Evolutionary conservation across 2,797 vertebrate genomes (phyloP).

Genomic region (Girardinus metallicus): DNA sequence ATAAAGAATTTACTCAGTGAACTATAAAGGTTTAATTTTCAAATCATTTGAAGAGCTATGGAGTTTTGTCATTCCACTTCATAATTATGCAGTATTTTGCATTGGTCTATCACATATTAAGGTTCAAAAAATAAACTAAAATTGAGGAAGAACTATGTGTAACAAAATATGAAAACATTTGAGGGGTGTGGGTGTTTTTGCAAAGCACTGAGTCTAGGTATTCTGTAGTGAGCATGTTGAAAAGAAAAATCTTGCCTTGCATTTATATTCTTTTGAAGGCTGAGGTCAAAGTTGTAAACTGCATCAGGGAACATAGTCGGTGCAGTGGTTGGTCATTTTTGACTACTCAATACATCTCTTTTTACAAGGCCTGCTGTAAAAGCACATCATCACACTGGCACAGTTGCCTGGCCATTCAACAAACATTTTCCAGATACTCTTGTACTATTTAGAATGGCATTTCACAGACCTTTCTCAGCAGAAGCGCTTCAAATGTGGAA

Average conservation of each 20-base stretch:
- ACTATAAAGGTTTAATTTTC: not conserved
- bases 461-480: constrained; percentile 42
- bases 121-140: not conserved
- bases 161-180: not conserved
- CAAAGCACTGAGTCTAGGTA: not conserved
- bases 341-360: constrained; percentile 16
- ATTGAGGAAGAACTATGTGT: too few species aligned
- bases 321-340: not conserved
- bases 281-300: constrained; percentile 8
- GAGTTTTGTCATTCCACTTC: not conserved
- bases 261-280: constrained; percentile 16
- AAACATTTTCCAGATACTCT: constrained; percentile 45
- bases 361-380: constrained; percentile 55
- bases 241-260: not conserved
- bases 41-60: not conserved
- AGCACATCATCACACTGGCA: constrained; percentile 32
- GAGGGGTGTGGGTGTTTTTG: not conserved
- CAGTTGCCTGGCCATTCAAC: constrained; percentile 44
- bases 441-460: constrained; percentile 43
- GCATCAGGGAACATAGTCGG: constrained; percentile 5
- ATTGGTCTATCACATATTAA: not conserved
- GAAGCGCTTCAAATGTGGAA: constrained; percentile 41
- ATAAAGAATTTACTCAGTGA: not conserved
- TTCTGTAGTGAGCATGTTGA: not conserved
- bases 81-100: not conserved